Evolutionary conservation across 53 echinoderm and acorn worm species (phyloP), one percentile per base, ranked within the genome.

Genomic region (Apostichopus leukothele): DNA sequence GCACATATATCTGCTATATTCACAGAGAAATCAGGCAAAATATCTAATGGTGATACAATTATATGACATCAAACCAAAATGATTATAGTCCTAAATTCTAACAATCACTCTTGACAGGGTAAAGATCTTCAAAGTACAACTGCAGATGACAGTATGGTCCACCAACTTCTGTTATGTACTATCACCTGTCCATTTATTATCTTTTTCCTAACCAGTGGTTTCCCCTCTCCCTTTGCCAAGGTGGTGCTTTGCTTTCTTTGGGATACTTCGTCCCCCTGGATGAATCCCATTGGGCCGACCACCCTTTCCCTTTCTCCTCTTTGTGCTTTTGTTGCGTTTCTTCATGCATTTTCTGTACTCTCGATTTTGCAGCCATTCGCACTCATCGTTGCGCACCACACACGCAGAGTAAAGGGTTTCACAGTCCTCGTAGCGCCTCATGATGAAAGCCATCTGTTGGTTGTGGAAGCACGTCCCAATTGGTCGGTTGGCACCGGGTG

Each of bases 321-420:
- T 67, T 25, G 81, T 68, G 26, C 23, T 74, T 53, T 52, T 88
- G 7, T 21, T 5, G 10, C 93, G 89, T 67, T 90, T 92, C 78
- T 78, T 67, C 50, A 91, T 26, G 91, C 97, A 96, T 68, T 89
- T 88, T 39, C 88, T 84, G 90, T 91, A 93, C 74, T 86, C 79
- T 6, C 78, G 80, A 76, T 75, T 92, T 66, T 76, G 88, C 14
- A 91, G 91, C 97, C 97, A 96, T 18, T 68, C 66, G 76, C 97
- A 96, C 50, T 83, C 79, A 6, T 90, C 88, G 12, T 81, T 60
- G 0, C 76, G 67, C 25, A 88, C 88, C 20, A 95, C 83, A 50
- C 97, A 96, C 74, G 92, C 90, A 12, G 97, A 93, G 88, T 95
- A 95, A 6, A 86, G 84, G 50, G 86, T 89, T 73, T 96, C 95